A percentile compares a stretch with the other conserved stretches of the same genome.
Conservation (phyloP, 1,140 invertebrate species). For the Tyrophagus putrescentiae region DNA sequence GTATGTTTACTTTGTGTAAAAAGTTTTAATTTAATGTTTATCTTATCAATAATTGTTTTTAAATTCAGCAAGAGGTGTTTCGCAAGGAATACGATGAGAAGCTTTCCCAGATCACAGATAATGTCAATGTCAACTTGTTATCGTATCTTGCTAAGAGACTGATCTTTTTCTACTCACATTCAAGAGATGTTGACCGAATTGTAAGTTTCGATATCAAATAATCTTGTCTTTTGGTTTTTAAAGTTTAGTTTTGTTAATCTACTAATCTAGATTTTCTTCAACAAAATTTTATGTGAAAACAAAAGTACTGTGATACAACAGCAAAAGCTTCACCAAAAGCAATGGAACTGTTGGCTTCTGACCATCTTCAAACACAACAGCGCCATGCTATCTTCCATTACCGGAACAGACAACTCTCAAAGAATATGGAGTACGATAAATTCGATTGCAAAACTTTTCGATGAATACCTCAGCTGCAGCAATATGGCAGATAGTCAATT, state of each 20-base stretch:
- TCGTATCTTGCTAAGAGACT: neutral
- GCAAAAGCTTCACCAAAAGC: neutral
- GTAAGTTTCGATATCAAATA: neutral
- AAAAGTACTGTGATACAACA: constrained; percentile 6
- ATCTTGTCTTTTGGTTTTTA: neutral
- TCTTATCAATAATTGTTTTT: neutral
- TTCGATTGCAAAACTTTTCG: neutral
- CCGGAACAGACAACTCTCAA: neutral
- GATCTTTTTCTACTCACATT: constrained; percentile 9
- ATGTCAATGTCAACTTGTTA: neutral
- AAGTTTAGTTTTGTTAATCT: neutral
- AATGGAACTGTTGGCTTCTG: constrained; percentile 20
- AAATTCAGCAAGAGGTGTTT: constrained; percentile 1
- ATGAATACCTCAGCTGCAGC: neutral
- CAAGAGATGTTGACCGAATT: constrained; percentile 5
- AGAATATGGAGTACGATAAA: neutral
- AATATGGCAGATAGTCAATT: neutral
- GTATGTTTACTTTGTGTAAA: neutral
- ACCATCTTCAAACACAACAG: neutral
- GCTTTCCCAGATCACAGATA: neutral
- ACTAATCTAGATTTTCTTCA: constrained; percentile 9
- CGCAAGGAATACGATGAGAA: neutral
- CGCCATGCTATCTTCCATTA: neutral
- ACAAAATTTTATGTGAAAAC: constrained; percentile 15
- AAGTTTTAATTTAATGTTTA: neutral